These are phyloP conservation scores for Serranus cabrilla DNA, from an alignment of 2,797 vertebrate species.

Conservation along the genomic window DNA sequence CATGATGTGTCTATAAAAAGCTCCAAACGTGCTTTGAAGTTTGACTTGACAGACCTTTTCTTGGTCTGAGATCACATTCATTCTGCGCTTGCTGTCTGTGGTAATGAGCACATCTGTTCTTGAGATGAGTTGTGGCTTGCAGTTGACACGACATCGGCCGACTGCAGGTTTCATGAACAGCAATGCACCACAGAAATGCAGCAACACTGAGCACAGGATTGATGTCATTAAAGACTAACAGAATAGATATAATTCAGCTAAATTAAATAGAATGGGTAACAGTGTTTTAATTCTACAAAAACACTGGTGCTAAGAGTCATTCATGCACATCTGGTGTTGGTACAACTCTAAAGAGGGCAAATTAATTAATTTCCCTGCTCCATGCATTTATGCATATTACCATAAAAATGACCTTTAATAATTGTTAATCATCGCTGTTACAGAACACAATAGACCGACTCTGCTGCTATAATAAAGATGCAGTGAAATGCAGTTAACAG, in stretches of 20 bases:
- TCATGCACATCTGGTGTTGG: not conserved
- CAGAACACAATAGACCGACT: not conserved
- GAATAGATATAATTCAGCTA: not conserved
- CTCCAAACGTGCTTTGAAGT: constrained; percentile 31
- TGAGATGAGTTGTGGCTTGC: not conserved
- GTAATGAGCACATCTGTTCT: constrained; percentile 8
- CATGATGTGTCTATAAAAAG: constrained; percentile 28
- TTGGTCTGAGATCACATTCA: constrained; percentile 3
- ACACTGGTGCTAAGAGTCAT: not conserved
- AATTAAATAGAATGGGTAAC: not conserved
- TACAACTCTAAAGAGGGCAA: not conserved
- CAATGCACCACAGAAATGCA: constrained; percentile 1
- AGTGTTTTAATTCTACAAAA: not conserved
- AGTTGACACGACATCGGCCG: not conserved
- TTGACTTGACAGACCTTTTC: constrained; percentile 26
- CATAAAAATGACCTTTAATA: not conserved
- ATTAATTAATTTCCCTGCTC: not conserved
- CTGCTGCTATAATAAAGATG: not conserved
- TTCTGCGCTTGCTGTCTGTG: constrained; percentile 12
- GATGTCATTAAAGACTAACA: not conserved
- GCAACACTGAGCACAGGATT: not conserved
- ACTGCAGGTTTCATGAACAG: not conserved
- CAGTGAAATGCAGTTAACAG: not conserved
- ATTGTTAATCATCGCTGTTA: not conserved
- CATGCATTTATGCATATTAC: not conserved